Conservation (phyloP, 2,797 vertebrate genomes). For the Pantherophis alleghaniensis region DNA sequence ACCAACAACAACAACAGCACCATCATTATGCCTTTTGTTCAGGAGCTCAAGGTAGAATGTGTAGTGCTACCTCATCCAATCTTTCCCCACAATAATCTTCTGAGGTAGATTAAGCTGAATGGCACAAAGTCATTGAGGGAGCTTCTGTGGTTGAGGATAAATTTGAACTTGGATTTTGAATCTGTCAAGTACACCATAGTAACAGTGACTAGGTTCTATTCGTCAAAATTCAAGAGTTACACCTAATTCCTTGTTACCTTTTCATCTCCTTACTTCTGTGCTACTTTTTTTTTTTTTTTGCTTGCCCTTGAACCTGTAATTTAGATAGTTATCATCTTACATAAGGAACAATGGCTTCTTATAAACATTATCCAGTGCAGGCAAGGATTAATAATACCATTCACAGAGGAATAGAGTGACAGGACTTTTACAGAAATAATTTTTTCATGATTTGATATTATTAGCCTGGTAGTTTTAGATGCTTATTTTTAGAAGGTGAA, state of each 20-base stretch:
- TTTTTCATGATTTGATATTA: neutral
- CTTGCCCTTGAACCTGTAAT: neutral
- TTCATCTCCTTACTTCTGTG: neutral
- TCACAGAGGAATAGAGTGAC: neutral
- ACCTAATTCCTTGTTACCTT: neutral
- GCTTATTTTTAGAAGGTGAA: neutral
- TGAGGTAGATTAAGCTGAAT: neutral
- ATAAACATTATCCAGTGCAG: neutral
- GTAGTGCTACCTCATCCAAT: neutral
- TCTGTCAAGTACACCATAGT: neutral
- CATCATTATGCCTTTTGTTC: neutral
- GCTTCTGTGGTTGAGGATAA: neutral
- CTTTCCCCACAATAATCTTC: neutral
- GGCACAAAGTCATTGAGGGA: neutral
- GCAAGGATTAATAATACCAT: neutral
- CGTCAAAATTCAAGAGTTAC: neutral
- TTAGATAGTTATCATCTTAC: neutral
- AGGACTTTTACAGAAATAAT: neutral
- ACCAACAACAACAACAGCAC: rapidly evolving
- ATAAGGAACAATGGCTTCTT: neutral
- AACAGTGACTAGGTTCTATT: neutral
- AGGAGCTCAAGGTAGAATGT: neutral
- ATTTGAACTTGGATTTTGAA: neutral
- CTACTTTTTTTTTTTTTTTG: neutral
- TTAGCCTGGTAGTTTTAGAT: neutral